Evolutionary conservation across 30 jellyfish, hydroid and myxozoan species (phyloP).

Genomic region (Chironex yamaguchii): DNA sequence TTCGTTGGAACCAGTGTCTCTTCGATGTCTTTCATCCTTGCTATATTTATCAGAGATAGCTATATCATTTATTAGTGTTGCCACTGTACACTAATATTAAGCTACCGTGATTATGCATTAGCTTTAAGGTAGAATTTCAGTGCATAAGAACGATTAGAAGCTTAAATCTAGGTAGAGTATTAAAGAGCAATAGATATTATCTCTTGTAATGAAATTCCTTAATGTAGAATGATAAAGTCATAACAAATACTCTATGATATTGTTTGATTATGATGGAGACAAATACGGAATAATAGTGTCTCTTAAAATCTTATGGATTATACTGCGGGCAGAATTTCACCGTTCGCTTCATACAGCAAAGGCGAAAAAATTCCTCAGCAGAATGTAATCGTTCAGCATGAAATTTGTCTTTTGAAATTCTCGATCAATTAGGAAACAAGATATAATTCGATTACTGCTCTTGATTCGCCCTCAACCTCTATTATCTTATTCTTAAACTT

Average conservation of each 20-base stretch:
- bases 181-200: not conserved
- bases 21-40: too few species aligned
- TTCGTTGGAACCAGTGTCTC: not conserved
- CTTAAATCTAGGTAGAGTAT: not conserved
- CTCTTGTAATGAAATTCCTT: not conserved
- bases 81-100: too few species aligned
- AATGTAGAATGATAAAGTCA: not conserved
- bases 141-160: not conserved
- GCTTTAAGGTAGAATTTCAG: too few species aligned
- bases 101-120: too few species aligned
- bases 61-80: too few species aligned
- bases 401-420: constrained; percentile 72
- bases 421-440: constrained; percentile 78
- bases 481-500: not conserved
- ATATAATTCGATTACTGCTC: constrained; percentile 76
- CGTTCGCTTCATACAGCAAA: not conserved
- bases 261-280: not conserved
- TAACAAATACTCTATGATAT: not conserved
- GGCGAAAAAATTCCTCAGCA: not conserved
- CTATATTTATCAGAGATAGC: too few species aligned
- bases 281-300: not conserved
- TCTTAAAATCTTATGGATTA: not conserved
- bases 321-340: not conserved
- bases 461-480: not conserved
- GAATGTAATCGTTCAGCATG: constrained; percentile 53